Evolutionary conservation across 2,797 vertebrate species (phyloP), one percentile per base, ranked within the genome.

Genomic region (Siniperca undulata): DNA sequence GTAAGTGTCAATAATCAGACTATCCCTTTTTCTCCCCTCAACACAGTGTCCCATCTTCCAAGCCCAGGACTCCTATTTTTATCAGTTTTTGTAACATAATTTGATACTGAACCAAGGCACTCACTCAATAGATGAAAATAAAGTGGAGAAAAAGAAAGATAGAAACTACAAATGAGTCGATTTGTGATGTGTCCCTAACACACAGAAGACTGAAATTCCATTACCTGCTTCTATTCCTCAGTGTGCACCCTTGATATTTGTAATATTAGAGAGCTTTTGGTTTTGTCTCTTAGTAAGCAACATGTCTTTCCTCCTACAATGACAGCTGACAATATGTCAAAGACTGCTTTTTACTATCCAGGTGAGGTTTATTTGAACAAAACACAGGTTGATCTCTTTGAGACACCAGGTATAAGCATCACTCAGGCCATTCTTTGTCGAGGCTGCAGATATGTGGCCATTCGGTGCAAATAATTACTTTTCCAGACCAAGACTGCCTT

Each of bases 21-120:
- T 69, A n/a, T 72, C 48, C 24, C 20, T 40, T 83, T 85, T 80
- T 75, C 60, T 78, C 44, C 64, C n/a, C 34, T 86, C 65, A 55
- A 62, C 38, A 64, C 9, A n/a, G 22, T 58, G 58, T 42, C 59
- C 77, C 74, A 81, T 85, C 44, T 78, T 83, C 59, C 38, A 82
- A 64, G 69, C 74, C 77, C 10, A 36, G 52, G 27, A 60, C 72
- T 78, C 7, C 50, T 81, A 36, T 80, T 86, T 91, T 71, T 81
- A 83, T 86, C 77, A 75, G 80, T 85, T 93, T 90, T 89, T 77
- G 64, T 78, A 59, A 71, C 79, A 85, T 92, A 92, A 95, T 95
- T 93, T 92, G 80, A 89, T 93, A 94, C 94, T 91, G 92, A 95
- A 88, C 89, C 80, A 70, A 78, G 72, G 71, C 42, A 58, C 59